These are phyloP conservation scores for Bradypodion pumilum DNA, from an alignment of 2,797 vertebrate genomes.

Conservation along the genomic window DNA sequence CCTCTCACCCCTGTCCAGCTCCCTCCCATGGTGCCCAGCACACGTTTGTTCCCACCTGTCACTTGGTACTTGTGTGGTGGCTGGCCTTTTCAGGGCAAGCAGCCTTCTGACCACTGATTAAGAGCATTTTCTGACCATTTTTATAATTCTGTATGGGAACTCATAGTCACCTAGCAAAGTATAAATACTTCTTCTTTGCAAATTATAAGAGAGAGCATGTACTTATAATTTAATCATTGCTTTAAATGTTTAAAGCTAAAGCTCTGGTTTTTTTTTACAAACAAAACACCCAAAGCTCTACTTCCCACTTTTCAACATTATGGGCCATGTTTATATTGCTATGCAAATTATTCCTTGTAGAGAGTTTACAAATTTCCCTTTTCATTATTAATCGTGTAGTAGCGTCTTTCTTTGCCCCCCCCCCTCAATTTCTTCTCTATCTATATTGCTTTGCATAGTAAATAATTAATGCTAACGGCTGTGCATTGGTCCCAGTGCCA, in stretches of 20 bases:
- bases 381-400: conserved; percentile 80
- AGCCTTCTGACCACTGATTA: not conserved
- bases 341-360: conserved; percentile 81
- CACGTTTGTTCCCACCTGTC: no score
- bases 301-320: conserved; percentile 67
- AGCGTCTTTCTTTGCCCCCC: conserved; percentile 65
- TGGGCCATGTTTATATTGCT: conserved; percentile 74
- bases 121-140: conserved; percentile 5
- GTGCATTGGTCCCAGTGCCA: conserved; percentile 63
- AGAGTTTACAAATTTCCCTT: conserved; percentile 78
- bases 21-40: no score
- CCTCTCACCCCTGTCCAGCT: no score
- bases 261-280: conserved; percentile 68
- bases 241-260: conserved; percentile 64
- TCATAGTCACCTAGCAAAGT: conserved; percentile 7
- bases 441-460: conserved; percentile 73
- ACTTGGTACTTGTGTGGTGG: not conserved
- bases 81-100: not conserved
- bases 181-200: conserved; percentile 34
- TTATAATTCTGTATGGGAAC: not conserved
- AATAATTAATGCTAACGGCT: conserved; percentile 80
- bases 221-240: conserved; percentile 79
- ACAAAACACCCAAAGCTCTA: conserved; percentile 45
- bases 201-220: conserved; percentile 53
- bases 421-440: conserved; percentile 71